These are phyloP conservation scores for Albula goreensis DNA, from an alignment of 2,113 vertebrate genomes.

Conservation along the genomic window DNA sequence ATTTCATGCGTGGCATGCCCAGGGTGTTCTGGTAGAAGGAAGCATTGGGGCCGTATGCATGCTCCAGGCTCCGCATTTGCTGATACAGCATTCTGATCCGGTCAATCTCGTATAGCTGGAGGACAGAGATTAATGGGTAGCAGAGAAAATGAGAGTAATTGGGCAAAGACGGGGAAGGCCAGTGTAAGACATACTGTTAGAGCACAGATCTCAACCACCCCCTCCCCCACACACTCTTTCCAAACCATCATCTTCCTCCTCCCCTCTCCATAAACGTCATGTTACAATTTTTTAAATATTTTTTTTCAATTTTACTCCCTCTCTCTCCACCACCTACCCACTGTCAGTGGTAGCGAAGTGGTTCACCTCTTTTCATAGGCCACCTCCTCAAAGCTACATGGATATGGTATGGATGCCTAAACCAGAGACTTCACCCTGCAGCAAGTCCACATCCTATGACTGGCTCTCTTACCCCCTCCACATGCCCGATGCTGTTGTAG, in stretches of 20 bases:
- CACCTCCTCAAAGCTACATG: not conserved
- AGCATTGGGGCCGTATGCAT: constrained; percentile 70
- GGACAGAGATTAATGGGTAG: not conserved
- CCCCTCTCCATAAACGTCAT: not conserved
- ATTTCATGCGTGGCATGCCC: constrained; percentile 56
- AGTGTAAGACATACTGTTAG: too few relatives aligned
- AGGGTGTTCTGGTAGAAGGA: constrained; percentile 70
- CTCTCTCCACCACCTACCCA: not conserved
- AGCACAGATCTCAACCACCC: too few relatives aligned
- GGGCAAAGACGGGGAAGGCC: not conserved
- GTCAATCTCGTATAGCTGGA: constrained; percentile 77
- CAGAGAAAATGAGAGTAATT: not conserved
- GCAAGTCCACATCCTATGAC: too few relatives aligned
- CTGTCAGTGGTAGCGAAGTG: not conserved
- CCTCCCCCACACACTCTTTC: not conserved
- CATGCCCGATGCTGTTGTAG: constrained; percentile 79
- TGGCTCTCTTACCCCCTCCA: constrained; percentile 66
- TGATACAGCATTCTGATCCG: constrained; percentile 75
- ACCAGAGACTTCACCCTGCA: not conserved
- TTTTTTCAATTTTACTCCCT: too few relatives aligned
- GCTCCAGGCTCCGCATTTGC: constrained; percentile 75
- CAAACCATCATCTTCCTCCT: not conserved
- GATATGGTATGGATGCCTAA: not conserved
- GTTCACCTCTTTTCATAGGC: not conserved
- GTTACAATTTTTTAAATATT: too few relatives aligned